phyloP scores from a whole-genome alignment of 1,140 invertebrate genomes.

The Drosophila carrolli region DNA sequence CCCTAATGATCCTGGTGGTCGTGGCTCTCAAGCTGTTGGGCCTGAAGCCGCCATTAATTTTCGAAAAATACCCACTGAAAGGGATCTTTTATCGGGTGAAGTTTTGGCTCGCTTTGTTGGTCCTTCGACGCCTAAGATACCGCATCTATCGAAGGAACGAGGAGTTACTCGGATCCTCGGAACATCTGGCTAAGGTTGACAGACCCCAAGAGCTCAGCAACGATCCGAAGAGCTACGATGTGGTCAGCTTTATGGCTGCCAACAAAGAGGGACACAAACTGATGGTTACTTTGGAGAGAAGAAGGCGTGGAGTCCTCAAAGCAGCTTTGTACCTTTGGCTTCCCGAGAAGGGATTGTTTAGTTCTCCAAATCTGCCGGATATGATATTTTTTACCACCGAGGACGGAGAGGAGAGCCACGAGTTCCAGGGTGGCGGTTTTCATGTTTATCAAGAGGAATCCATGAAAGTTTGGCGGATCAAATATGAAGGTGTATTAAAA shows the following conservation, averaged over 20 bases:
- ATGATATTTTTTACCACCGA: slow-evolving; percentile 78
- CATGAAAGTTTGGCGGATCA: slow-evolving; percentile 68
- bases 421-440: slow-evolving; percentile 72
- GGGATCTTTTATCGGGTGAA: slow-evolving; percentile 71
- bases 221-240: slow-evolving; percentile 78
- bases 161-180: slow-evolving; percentile 40
- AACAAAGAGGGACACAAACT: slow-evolving; percentile 63
- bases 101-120: slow-evolving; percentile 59
- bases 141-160: slow-evolving; percentile 67
- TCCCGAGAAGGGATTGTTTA: slow-evolving; percentile 47
- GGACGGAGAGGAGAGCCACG: slow-evolving; percentile 58
- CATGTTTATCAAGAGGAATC: slow-evolving; percentile 68
- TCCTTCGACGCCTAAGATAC: slow-evolving; percentile 65
- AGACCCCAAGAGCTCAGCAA: slow-evolving; percentile 55
- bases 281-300: slow-evolving; percentile 67
- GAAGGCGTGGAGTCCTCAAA: slow-evolving; percentile 65
- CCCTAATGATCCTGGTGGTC: slow-evolving; percentile 21
- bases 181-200: slow-evolving; percentile 62
- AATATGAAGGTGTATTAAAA: slow-evolving; percentile 56
- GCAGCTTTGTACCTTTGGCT: slow-evolving; percentile 73
- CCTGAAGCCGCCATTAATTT: slow-evolving; percentile 65
- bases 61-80: slow-evolving; percentile 76
- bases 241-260: slow-evolving; percentile 76
- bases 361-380: slow-evolving; percentile 68
- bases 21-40: slow-evolving; percentile 51